These are phyloP conservation scores for Platycnemis pennipes DNA, from an alignment of 2,888 invertebrate genomes.

Conservation along the genomic window DNA sequence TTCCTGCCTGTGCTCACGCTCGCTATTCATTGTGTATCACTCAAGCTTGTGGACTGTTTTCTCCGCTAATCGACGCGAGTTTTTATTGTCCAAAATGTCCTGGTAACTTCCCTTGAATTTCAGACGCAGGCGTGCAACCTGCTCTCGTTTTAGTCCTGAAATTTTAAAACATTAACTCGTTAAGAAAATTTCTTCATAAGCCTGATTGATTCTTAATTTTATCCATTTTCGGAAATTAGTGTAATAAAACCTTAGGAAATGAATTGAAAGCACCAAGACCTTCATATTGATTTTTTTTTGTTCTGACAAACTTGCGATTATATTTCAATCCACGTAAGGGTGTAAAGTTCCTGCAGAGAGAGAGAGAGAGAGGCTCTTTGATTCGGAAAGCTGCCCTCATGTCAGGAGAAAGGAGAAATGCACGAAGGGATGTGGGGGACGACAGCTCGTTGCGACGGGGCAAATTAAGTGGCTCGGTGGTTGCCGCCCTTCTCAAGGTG, in stretches of 20 bases:
- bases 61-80: background rate
- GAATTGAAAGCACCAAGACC: too few species aligned
- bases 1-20: background rate
- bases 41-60: background rate
- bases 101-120: background rate
- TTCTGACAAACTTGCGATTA: too few species aligned
- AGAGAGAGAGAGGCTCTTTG: too few species aligned
- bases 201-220: background rate
- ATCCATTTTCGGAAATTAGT: background rate
- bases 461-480: background rate
- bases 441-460: background rate
- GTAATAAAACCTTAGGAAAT: too few species aligned
- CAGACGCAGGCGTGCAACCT: background rate
- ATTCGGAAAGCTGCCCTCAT: too few species aligned
- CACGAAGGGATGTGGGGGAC: background rate
- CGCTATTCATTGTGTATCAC: background rate
- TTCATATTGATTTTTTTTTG: too few species aligned
- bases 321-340: too few species aligned
- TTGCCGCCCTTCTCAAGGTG: background rate
- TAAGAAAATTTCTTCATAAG: background rate
- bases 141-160: conserved; percentile 29
- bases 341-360: too few species aligned
- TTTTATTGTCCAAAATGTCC: background rate
- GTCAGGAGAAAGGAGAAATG: too few species aligned
- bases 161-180: conserved; percentile 28